These are phyloP conservation scores for Myotis findleyi DNA, from an alignment of 2,797 vertebrate genomes.

Conservation along the genomic window DNA sequence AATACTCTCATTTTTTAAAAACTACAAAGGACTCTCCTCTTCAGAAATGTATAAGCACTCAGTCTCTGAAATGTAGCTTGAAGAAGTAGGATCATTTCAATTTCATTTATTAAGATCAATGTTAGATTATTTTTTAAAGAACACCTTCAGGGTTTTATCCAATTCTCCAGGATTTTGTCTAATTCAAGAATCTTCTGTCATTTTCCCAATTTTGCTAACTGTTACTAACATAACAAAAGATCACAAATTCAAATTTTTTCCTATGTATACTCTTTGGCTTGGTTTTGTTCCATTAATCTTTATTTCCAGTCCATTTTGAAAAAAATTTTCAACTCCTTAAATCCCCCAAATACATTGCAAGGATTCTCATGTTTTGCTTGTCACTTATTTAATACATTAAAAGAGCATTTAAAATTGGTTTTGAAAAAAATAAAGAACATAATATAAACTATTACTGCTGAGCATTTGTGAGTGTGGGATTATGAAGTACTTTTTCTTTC, in stretches of 20 bases:
- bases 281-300: constrained; percentile 2
- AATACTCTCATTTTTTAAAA: neutral
- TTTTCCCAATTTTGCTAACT: constrained; percentile 27
- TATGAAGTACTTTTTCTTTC: neutral
- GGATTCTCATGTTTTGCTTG: neutral
- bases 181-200: constrained; percentile 21
- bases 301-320: neutral
- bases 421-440: constrained; percentile 29
- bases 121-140: constrained; percentile 30
- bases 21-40: neutral
- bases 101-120: constrained; percentile 32
- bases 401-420: neutral
- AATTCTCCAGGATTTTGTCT: neutral
- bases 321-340: neutral
- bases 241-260: constrained; percentile 28
- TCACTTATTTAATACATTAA: constrained; percentile 19
- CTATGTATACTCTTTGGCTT: neutral
- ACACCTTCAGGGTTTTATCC: constrained; percentile 14
- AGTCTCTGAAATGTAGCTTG: neutral
- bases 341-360: constrained; percentile 8
- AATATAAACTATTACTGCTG: constrained; percentile 4
- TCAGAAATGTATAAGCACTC: constrained; percentile 19
- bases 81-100: constrained; percentile 29
- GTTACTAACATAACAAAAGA: constrained; percentile 29
- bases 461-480: neutral